Evolutionary conservation across 1,140 invertebrate species (phyloP).

Genomic region (Steinernema khuongi): DNA sequence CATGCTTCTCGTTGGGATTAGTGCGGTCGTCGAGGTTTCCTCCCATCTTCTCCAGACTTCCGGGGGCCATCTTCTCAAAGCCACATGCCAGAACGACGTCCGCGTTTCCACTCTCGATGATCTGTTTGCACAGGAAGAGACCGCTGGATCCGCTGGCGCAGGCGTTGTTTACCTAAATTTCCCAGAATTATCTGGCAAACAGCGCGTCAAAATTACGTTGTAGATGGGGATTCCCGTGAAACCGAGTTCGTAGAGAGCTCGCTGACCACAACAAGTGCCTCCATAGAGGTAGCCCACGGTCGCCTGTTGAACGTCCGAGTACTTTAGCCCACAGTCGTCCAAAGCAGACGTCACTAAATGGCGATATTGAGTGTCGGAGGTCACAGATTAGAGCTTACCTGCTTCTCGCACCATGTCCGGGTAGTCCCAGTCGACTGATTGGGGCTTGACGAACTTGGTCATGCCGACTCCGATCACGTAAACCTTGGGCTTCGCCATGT

Average conservation of each 20-base stretch:
- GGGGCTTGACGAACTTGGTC: slow-evolving; percentile 90
- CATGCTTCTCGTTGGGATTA: slow-evolving; percentile 87
- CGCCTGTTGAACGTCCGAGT: slow-evolving; percentile 77
- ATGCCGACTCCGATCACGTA: slow-evolving; percentile 93
- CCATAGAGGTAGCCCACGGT: slow-evolving; percentile 90
- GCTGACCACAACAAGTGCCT: slow-evolving; percentile 90
- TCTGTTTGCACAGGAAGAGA: slow-evolving; percentile 79
- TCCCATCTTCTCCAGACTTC: slow-evolving; percentile 74
- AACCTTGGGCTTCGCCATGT: slow-evolving; percentile 63
- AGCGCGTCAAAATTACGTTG: slow-evolving; percentile 68
- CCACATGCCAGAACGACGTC: slow-evolving; percentile 86
- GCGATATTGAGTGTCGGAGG: not conserved
- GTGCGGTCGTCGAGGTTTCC: slow-evolving; percentile 65
- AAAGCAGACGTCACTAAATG: slow-evolving; percentile 74
- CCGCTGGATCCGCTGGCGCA: slow-evolving; percentile 92
- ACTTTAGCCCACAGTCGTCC: slow-evolving; percentile 76
- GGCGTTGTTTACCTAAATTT: slow-evolving; percentile 79
- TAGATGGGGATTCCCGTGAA: slow-evolving; percentile 93
- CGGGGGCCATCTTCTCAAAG: slow-evolving; percentile 95
- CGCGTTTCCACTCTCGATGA: slow-evolving; percentile 75
- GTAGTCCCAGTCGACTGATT: slow-evolving; percentile 76
- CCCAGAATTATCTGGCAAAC: not conserved
- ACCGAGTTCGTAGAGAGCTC: slow-evolving; percentile 86
- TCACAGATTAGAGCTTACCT: slow-evolving; percentile 42
- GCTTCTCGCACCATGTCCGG: slow-evolving; percentile 89